phyloP scores from a whole-genome alignment of 2,888 invertebrate species.

The Chaitophorus viminalis region DNA sequence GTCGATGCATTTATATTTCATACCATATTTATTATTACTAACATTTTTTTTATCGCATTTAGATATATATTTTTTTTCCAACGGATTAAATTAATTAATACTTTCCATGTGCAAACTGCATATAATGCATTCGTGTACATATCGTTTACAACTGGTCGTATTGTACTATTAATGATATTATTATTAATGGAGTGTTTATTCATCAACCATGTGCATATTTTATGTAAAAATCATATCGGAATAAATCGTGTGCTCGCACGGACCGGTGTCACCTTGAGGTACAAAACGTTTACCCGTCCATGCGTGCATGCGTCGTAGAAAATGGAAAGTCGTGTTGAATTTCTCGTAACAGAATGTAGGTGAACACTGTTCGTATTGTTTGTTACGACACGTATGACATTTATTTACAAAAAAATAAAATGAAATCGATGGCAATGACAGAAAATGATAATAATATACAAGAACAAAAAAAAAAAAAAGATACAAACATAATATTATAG shows the following conservation, averaged over 20 bases:
- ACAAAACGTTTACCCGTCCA: background rate
- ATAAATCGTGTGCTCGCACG: background rate
- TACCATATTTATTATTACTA: too few species aligned
- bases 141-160: background rate
- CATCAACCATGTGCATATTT: background rate
- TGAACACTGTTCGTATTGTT: background rate
- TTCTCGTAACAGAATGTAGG: background rate
- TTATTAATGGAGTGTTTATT: background rate
- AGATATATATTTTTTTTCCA: too few species aligned
- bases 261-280: conserved; percentile 1
- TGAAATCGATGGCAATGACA: conserved; percentile 30
- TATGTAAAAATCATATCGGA: background rate
- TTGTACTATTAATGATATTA: background rate
- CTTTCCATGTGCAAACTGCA: background rate
- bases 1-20: too few species aligned
- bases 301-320: background rate
- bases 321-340: conserved; percentile 26
- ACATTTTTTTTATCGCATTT: too few species aligned
- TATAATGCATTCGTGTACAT: background rate
- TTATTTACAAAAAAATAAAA: conserved; percentile 52
- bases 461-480: background rate
- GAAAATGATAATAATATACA: background rate
- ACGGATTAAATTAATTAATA: too few species aligned
- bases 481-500: background rate
- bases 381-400: conserved; percentile 26